phyloP scores from a whole-genome alignment of 2,888 invertebrate genomes.

The Odontomyia ornata region DNA sequence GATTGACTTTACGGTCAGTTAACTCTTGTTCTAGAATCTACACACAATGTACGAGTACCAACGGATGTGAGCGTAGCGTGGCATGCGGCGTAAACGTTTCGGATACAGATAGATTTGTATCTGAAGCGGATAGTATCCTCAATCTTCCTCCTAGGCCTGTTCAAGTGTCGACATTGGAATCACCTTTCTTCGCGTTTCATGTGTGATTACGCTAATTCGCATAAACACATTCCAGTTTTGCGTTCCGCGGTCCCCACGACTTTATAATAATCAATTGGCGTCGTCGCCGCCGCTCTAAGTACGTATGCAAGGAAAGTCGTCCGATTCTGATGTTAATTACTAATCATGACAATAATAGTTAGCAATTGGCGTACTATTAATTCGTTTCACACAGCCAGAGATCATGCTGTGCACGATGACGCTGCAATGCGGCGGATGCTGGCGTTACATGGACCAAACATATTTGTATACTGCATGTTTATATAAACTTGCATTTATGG shows the following conservation, averaged over 20 bases:
- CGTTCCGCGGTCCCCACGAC: constrained; percentile 18
- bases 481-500: too few relatives aligned
- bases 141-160: background rate
- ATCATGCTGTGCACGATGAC: background rate
- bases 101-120: background rate
- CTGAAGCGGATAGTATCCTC: constrained; percentile 2
- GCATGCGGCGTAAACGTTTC: background rate
- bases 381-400: constrained; percentile 23
- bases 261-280: constrained; percentile 31
- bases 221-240: constrained; percentile 24
- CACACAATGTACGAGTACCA: background rate
- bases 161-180: constrained; percentile 39
- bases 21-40: background rate
- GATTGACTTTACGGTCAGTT: constrained; percentile 37
- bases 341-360: constrained; percentile 42
- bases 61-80: background rate
- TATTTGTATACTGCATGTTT: background rate
- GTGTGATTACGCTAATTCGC: constrained; percentile 28
- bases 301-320: constrained; percentile 31
- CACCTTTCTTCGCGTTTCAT: constrained; percentile 37
- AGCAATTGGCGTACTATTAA: constrained; percentile 33
- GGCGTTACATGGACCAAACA: constrained; percentile 9
- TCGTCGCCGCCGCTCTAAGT: constrained; percentile 18
- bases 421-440: background rate
- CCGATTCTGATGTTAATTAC: constrained; percentile 39